phyloP scores from a whole-genome alignment of 2,113 vertebrate species.

The Myotis yumanensis region DNA sequence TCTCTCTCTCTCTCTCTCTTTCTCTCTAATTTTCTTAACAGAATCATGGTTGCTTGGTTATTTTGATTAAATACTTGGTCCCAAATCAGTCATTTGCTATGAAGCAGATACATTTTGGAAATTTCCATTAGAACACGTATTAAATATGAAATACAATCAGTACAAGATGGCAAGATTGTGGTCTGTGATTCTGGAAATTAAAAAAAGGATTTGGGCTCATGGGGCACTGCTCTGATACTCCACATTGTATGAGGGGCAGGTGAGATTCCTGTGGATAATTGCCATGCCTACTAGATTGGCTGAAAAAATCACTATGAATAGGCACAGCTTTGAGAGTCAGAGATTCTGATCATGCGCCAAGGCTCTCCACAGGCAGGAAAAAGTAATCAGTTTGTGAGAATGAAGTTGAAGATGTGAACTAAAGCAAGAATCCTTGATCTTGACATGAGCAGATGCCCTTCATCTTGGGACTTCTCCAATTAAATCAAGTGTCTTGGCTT shows the following conservation, averaged over 20 bases:
- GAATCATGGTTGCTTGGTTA: background rate
- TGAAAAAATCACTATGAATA: slow-evolving; percentile 46
- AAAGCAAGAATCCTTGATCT: slow-evolving; percentile 31
- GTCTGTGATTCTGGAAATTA: background rate
- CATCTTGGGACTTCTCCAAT: background rate
- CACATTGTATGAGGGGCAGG: background rate
- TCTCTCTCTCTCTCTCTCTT: background rate
- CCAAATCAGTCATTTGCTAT: background rate
- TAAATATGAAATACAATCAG: background rate
- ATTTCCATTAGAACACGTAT: background rate
- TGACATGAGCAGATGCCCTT: background rate
- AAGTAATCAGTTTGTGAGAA: slow-evolving; percentile 60
- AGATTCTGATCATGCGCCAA: slow-evolving; percentile 52
- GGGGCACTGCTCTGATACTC: background rate
- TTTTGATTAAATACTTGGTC: slow-evolving; percentile 4
- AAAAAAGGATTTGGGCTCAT: background rate
- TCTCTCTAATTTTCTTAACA: background rate
- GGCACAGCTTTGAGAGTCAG: background rate
- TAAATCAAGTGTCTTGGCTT: slow-evolving; percentile 34
- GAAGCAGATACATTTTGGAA: slow-evolving; percentile 24
- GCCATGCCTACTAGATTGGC: background rate
- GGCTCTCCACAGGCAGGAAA: slow-evolving; percentile 12
- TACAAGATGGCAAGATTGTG: background rate
- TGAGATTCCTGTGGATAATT: slow-evolving; percentile 33
- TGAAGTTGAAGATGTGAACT: slow-evolving; percentile 45